A percentile compares a stretch with the other conserved stretches of the same genome.
These are phyloP conservation scores for Lampris incognitus DNA, from an alignment of 2,113 vertebrate genomes.

Conservation along the genomic window DNA sequence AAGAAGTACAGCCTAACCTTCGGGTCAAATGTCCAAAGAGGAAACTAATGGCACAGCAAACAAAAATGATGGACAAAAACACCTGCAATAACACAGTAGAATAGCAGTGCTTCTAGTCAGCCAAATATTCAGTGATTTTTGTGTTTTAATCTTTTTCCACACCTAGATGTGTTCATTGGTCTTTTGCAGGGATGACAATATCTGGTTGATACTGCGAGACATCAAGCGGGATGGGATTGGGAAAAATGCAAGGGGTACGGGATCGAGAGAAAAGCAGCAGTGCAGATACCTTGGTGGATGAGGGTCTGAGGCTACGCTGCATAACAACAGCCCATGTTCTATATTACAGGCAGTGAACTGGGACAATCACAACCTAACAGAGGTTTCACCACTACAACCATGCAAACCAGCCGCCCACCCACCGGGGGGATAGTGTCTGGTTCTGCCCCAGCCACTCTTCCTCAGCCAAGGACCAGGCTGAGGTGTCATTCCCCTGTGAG, in stretches of 20 bases:
- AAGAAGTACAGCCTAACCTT: no score
- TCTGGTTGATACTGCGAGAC: neutral
- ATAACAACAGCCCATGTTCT: neutral
- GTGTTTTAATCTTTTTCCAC: neutral
- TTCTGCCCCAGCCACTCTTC: conserved; percentile 63
- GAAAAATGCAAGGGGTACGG: conserved; percentile 5
- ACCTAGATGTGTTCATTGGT: conserved; percentile 11
- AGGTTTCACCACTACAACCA: conserved; percentile 25
- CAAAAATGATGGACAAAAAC: no score
- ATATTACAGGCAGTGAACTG: conserved; percentile 8
- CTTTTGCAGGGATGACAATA: conserved; percentile 16
- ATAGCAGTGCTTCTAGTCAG: neutral
- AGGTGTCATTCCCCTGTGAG: conserved; percentile 30
- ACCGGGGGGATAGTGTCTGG: conserved; percentile 63
- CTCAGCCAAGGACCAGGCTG: conserved; percentile 35
- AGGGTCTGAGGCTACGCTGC: conserved; percentile 20
- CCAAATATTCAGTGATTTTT: neutral
- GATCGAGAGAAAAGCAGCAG: neutral
- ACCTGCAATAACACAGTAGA: no score
- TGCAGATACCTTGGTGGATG: conserved; percentile 12
- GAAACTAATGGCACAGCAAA: no score
- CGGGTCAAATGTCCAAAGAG: no score
- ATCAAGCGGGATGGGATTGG: neutral
- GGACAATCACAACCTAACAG: conserved; percentile 32
- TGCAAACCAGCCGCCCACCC: conserved; percentile 46